phyloP scores from a whole-genome alignment of 2,888 invertebrate genomes.

The Encarsia formosa region DNA sequence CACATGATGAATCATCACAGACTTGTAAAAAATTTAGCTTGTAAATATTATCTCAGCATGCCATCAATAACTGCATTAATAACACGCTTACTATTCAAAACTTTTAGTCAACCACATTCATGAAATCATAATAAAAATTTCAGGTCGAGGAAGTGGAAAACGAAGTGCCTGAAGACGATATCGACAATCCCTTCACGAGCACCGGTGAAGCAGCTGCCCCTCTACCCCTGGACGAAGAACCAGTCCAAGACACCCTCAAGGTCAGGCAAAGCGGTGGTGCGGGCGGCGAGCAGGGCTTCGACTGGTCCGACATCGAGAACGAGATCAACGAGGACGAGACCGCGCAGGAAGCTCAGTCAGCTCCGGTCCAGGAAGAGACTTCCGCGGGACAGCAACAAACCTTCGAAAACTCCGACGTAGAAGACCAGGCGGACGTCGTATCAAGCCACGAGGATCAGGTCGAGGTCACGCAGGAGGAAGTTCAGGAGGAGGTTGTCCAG shows the following conservation, averaged over 20 bases:
- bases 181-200: slow-evolving; percentile 16
- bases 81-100: no score
- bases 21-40: no score
- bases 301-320: slow-evolving; percentile 27
- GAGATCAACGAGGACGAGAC: slow-evolving; percentile 12
- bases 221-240: slow-evolving; percentile 21
- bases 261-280: slow-evolving; percentile 13
- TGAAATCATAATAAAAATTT: no score
- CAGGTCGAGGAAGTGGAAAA: slow-evolving; percentile 1
- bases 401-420: slow-evolving; percentile 32
- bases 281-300: slow-evolving; percentile 27
- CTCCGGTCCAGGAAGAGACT: slow-evolving; percentile 20
- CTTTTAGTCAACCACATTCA: no score
- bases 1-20: no score
- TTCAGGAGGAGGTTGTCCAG: neutral
- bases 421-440: slow-evolving; percentile 31
- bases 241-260: slow-evolving; percentile 12
- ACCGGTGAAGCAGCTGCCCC: slow-evolving; percentile 15
- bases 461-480: slow-evolving; percentile 20
- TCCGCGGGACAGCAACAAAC: slow-evolving; percentile 30
- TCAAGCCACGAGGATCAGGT: slow-evolving; percentile 33
- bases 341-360: slow-evolving; percentile 19
- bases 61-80: no score
- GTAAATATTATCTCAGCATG: no score
- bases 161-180: slow-evolving; percentile 13